Conservation (phyloP, 2,797 vertebrate genomes). For the Alectoris magna region DNA sequence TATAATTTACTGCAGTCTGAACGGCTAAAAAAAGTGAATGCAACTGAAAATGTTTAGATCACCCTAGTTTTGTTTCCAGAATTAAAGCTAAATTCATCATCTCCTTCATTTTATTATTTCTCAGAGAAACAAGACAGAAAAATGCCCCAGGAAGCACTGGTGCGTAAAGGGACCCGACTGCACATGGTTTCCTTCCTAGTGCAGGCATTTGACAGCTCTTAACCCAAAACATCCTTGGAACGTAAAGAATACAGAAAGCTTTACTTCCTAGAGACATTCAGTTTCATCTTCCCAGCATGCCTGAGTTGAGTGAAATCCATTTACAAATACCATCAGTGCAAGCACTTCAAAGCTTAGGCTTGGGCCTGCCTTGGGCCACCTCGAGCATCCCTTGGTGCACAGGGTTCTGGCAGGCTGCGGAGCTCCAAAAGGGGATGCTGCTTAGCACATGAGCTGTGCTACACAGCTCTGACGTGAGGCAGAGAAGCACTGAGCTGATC, state of each 20-base stretch:
- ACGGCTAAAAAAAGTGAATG: background rate
- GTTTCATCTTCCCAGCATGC: background rate
- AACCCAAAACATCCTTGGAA: background rate
- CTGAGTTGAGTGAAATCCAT: background rate
- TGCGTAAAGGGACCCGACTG: background rate
- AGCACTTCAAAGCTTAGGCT: background rate
- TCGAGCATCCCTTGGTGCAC: background rate
- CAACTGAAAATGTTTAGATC: background rate
- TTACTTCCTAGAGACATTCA: background rate
- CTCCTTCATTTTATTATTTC: background rate
- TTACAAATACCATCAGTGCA: background rate
- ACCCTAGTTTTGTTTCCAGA: background rate
- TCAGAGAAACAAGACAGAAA: background rate
- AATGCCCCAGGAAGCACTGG: background rate
- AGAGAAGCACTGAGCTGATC: background rate
- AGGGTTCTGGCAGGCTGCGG: background rate
- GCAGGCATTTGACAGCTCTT: background rate
- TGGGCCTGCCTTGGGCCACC: background rate
- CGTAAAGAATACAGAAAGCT: background rate
- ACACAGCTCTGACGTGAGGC: background rate
- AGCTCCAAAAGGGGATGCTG: background rate
- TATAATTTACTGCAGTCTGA: background rate
- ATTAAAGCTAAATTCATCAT: background rate
- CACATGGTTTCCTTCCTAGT: background rate
- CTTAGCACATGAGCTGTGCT: background rate